Evolutionary conservation across 2,113 vertebrate genomes (phyloP).

Genomic region (Ophiodon elongatus): DNA sequence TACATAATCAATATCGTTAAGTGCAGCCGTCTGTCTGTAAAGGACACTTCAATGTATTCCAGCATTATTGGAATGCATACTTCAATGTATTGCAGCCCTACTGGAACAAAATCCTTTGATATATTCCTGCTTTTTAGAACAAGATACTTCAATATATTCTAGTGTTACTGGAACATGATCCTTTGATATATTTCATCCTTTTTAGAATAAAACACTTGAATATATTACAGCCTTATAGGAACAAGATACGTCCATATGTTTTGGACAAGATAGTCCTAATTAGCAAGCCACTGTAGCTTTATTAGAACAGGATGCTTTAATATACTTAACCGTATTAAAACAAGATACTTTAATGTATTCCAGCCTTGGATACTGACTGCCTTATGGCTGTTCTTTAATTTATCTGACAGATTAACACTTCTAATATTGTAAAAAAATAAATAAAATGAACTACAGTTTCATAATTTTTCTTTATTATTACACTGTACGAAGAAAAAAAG

Average conservation of each 20-base stretch:
- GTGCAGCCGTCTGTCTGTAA: background rate
- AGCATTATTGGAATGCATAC: too few species aligned
- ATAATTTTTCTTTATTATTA: background rate
- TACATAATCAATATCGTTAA: background rate
- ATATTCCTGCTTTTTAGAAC: too few species aligned
- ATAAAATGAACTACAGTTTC: too few species aligned
- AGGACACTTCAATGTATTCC: background rate
- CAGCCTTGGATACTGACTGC: too few species aligned
- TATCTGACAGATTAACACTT: background rate
- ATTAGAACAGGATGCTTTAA: background rate
- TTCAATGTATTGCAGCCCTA: background rate
- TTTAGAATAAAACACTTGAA: background rate
- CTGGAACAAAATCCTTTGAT: background rate
- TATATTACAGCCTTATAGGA: background rate
- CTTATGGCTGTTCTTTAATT: background rate
- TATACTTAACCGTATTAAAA: background rate
- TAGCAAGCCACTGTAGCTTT: background rate
- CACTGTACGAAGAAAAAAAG: background rate
- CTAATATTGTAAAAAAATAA: background rate
- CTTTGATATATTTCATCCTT: background rate
- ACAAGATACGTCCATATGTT: background rate
- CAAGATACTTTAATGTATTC: background rate
- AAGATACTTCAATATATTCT: background rate
- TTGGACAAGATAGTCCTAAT: background rate
- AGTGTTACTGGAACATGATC: background rate